Base-by-base conservation (phyloP, 2,888 invertebrate species). In the Drosophila greeni region DNA sequence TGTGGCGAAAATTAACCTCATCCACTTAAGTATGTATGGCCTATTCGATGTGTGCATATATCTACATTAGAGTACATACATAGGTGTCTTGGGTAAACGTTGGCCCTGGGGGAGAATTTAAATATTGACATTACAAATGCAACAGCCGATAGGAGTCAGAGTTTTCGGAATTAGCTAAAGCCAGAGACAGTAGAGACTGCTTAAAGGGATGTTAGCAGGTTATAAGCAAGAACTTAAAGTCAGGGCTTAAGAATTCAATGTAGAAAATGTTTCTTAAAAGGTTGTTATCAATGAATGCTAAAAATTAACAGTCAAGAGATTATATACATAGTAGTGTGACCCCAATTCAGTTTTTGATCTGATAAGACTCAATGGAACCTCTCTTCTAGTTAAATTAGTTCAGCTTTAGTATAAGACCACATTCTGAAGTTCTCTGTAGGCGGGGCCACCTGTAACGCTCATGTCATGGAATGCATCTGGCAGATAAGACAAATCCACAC, bases 51-150 rank as follows among this genome's bases (percentile, higher is more conserved):
- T 24, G 8, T 45, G 31, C 14, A 3, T 45, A 29, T 31, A 29
- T 31, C 29, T 18, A 20, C 29, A 29, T 5, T 9, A 31, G n/a
- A 18, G 20, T 23, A 31, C 16, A 52, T 49, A 29, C 5, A 7
- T 49, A 34, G 29, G 40, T 42, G 34, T 34, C 42, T 51, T 36
- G 14, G 18, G 39, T 60, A 60, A 61, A 51, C 51, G 23, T 24
- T 51, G 42, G 24, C 61, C 61, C 51, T 61, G 34, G n/a, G 18
- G 12, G 18, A n/a, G 3, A 51, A 61, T 42, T 42, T 43, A 60
- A 61, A 61, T 49, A 45, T 42, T 60, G 24, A 23, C 40, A 61
- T 61, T 61, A 34, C 61, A 31, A 56, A 59, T 45, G 57, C 31
- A 23, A 59, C 43, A 37, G 53, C 33, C 34, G 58, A 55, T 43